Evolutionary conservation across 2,888 invertebrate genomes (phyloP), one percentile per base, ranked within the genome.

Genomic region (Muscina levida): DNA sequence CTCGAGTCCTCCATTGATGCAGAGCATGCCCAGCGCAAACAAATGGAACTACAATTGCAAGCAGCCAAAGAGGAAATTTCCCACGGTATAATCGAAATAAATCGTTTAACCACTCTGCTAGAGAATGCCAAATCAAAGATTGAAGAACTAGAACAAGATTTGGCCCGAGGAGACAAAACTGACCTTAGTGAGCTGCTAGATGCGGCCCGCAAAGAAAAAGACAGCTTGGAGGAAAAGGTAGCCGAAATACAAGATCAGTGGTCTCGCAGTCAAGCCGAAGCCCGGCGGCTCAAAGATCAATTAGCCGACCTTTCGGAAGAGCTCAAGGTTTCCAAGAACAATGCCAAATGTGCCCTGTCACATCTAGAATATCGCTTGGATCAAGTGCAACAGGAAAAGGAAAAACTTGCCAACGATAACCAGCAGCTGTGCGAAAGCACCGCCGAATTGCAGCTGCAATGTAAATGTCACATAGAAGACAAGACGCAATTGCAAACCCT

Each of bases 41-140:
- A 94, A 83, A 91, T 94, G 84, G 97, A 97, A 85, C 92, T 93
- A 44, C 95, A 96, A 85, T 91, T 95, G 80, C 92, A 93, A 10
- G 92, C 93, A 79, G 93, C 95, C 68, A 93, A 94, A 83, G 96
- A 97, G 87, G 93, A 95, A 82, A 93, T 94, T 39, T 94, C 94
- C 1, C 94, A 95, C 77, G 92, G 95, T 24, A 94, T 94, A 86
- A 95, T 96, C 83, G 97, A 97, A 91, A 93, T 96, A 62, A 93
- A 94, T 85, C 93, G 96, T 59, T 91, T 96, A 82, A 93, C 93
- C 17, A 95, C 95, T 67, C 91, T 96, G 76, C 91, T 97, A 17
- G 97, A 97, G 82, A 95, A 95, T 88, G 97, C 97, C 6, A 93
- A 95, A 86, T 94, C 95, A 3, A 97, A 97, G 91, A 94, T 95